A percentile compares a stretch with the other conserved stretches of the same genome.
Evolutionary conservation across 2,797 vertebrate genomes (phyloP).

Genomic region (Acipenser oxyrinchus): DNA sequence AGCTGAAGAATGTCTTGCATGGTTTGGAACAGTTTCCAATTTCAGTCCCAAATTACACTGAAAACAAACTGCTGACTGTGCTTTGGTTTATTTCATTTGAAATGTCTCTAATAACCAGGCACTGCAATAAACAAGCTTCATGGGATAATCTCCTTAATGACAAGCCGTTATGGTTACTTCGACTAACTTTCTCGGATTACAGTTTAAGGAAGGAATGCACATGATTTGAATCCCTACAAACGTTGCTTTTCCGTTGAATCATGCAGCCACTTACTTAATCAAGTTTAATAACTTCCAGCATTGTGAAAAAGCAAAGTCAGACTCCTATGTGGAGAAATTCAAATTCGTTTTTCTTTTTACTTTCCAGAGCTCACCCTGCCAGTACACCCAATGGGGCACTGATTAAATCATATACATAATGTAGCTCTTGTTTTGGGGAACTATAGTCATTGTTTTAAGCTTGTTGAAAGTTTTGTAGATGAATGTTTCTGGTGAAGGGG

Average conservation of each 20-base stretch:
- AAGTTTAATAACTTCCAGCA: slow-evolving; percentile 8
- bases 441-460: too few relatives aligned
- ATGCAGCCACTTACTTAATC: slow-evolving; percentile 12
- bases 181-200: not conserved
- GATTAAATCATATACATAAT: too few relatives aligned
- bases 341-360: too few relatives aligned
- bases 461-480: too few relatives aligned
- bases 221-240: slow-evolving; percentile 4
- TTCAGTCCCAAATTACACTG: not conserved
- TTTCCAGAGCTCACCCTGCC: too few relatives aligned
- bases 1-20: too few relatives aligned
- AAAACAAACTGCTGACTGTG: not conserved
- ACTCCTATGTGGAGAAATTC: too few relatives aligned
- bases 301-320: not conserved
- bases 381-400: too few relatives aligned
- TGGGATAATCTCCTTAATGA: slow-evolving; percentile 1
- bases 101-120: slow-evolving; percentile 2
- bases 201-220: slow-evolving; percentile 13
- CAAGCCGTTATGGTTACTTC: slow-evolving; percentile 11
- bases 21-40: not conserved
- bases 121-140: not conserved
- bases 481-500: too few relatives aligned
- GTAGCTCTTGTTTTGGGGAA: too few relatives aligned
- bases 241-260: not conserved
- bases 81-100: not conserved